phyloP scores from a whole-genome alignment of 1,140 invertebrate genomes.

The Neodiprion lecontei region DNA sequence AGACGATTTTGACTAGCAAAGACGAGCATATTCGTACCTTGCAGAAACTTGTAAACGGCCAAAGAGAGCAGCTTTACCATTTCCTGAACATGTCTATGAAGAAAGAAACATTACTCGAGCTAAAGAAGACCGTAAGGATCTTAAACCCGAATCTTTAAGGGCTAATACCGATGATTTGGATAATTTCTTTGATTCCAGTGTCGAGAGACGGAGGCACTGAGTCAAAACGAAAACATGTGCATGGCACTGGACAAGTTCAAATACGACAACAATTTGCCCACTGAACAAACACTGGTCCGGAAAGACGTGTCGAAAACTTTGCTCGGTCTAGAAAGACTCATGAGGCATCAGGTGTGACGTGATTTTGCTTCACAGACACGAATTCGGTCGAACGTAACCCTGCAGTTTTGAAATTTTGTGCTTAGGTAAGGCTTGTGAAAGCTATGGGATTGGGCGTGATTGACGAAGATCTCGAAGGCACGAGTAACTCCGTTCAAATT shows the following conservation, averaged over 20 bases:
- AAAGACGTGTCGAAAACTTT: neutral
- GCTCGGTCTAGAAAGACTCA: neutral
- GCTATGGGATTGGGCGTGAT: neutral
- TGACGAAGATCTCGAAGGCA: neutral
- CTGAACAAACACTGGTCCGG: neutral
- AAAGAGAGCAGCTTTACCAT: neutral
- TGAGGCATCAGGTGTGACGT: neutral
- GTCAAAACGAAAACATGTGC: neutral
- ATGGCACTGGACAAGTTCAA: slow-evolving; percentile 4
- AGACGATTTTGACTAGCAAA: neutral
- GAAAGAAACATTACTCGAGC: neutral
- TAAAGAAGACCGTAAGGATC: neutral
- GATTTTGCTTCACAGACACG: neutral
- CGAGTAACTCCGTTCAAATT: no score
- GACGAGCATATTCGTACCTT: slow-evolving; percentile 5
- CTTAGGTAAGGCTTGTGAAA: neutral
- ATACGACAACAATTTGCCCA: neutral
- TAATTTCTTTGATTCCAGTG: neutral
- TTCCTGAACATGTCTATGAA: neutral
- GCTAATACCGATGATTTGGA: neutral
- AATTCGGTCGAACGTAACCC: no score
- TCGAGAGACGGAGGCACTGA: neutral
- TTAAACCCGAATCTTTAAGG: neutral
- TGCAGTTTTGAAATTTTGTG: no score
- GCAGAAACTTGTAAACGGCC: neutral